Percentiles rank a stretch among this genome's conserved stretches.
These are phyloP conservation scores for Monochamus alternatus DNA, from an alignment of 2,888 invertebrate genomes.

Conservation along the genomic window DNA sequence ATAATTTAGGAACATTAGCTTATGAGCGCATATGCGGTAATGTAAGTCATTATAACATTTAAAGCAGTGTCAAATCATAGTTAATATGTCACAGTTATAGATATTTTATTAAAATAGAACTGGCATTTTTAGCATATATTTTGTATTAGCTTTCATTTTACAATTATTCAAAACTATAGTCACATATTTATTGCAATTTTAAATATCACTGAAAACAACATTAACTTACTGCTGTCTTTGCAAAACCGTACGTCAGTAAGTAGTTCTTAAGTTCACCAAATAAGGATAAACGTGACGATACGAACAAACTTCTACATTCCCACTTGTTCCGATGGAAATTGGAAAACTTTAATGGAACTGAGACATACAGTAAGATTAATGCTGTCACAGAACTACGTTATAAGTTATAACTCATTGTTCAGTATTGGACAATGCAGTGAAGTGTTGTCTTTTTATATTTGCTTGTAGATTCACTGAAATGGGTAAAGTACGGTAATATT, in stretches of 20 bases:
- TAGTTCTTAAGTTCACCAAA: background rate
- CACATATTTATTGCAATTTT: no score
- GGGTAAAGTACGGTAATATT: background rate
- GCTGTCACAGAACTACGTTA: constrained; percentile 2
- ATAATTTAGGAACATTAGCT: no score
- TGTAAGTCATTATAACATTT: no score
- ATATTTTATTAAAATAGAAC: no score
- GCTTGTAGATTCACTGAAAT: background rate
- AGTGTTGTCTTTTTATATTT: background rate
- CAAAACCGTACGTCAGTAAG: background rate
- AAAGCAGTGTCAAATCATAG: no score
- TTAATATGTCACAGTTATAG: no score
- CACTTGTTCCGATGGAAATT: constrained; percentile 3
- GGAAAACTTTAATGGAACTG: constrained; percentile 5
- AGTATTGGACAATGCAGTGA: background rate
- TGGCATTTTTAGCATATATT: no score
- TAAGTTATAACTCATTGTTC: background rate
- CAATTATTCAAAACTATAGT: no score
- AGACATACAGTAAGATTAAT: constrained; percentile 5
- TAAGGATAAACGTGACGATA: constrained; percentile 2
- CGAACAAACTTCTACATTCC: constrained; percentile 6
- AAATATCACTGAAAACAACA: background rate
- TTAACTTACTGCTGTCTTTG: background rate
- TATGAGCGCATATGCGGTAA: no score
- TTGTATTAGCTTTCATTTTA: no score